Conservation (phyloP, 1,140 invertebrate species). For the Melitaea cinxia region DNA sequence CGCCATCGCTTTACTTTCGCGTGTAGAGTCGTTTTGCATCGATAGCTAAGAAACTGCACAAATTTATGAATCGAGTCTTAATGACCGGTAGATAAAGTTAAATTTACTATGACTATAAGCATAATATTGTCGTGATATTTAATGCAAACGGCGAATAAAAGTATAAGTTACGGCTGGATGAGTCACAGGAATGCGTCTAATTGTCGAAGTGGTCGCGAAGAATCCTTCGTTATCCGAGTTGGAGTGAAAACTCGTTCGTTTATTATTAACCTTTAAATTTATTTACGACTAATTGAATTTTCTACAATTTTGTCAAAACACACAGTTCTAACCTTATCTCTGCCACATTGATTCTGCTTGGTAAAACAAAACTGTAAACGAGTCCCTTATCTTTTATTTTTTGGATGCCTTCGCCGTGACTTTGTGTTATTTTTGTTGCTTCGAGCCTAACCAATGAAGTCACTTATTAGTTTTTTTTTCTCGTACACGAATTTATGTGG, state of each 20-base stretch:
- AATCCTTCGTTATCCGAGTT: conserved; percentile 64
- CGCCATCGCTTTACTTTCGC: conserved; percentile 46
- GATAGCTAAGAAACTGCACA: conserved; percentile 20
- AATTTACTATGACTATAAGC: conserved; percentile 43
- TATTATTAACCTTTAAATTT: background rate
- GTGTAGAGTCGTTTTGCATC: conserved; percentile 34
- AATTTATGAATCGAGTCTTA: conserved; percentile 42
- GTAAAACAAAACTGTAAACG: conserved; percentile 14
- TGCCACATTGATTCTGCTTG: conserved; percentile 17
- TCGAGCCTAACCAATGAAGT: conserved; percentile 30
- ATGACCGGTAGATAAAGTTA: conserved; percentile 44
- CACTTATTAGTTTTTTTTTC: conserved; percentile 25
- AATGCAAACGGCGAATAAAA: conserved; percentile 71
- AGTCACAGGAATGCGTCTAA: conserved; percentile 74
- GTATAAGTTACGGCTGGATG: conserved; percentile 67
- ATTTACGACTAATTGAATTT: too few relatives aligned
- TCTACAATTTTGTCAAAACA: background rate
- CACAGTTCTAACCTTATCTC: conserved; percentile 14
- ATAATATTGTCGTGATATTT: conserved; percentile 54
- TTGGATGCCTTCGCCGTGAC: conserved; percentile 28
- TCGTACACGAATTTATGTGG: background rate
- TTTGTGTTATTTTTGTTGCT: conserved; percentile 31
- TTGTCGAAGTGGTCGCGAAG: conserved; percentile 62
- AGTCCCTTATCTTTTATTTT: conserved; percentile 20
- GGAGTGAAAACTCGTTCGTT: conserved; percentile 48